Evolutionary conservation across 2,797 vertebrate species (phyloP).

Genomic region (Lutjanus argentimaculatus): DNA sequence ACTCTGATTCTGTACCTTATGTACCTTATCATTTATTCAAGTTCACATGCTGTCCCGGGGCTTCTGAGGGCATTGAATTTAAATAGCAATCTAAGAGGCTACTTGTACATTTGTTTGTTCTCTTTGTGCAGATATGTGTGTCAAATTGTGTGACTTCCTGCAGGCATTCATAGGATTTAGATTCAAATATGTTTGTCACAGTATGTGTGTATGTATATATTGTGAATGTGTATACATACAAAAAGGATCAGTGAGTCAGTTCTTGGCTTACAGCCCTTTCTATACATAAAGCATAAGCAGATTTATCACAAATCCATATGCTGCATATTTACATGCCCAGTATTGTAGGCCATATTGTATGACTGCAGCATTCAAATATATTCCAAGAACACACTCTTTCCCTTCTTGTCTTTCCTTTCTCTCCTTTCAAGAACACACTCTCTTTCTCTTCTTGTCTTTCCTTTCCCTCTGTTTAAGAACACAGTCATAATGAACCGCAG

Average conservation of each 20-base stretch:
- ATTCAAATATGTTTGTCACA: constrained; percentile 9
- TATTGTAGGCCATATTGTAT: neutral
- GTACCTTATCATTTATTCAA: neutral
- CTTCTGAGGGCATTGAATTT: neutral
- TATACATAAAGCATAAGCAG: neutral
- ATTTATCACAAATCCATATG: neutral
- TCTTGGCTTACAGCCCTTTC: neutral
- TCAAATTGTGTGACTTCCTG: neutral
- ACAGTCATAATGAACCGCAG: constrained; percentile 41
- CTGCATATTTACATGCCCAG: neutral
- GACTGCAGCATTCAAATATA: constrained; percentile 20
- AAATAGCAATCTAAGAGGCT: neutral
- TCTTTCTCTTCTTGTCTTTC: constrained; percentile 9
- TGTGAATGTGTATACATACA: neutral
- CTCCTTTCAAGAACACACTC: constrained; percentile 28
- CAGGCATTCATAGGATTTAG: neutral
- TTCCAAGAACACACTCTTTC: constrained; percentile 16
- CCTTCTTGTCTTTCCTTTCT: neutral
- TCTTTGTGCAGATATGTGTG: neutral
- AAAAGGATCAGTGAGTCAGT: constrained; percentile 6
- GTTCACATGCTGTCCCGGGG: neutral
- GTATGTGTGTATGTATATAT: neutral
- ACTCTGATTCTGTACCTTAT: neutral
- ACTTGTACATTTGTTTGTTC: neutral
- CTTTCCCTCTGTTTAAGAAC: constrained; percentile 23